Evolutionary conservation across 2,113 vertebrate genomes (phyloP).

Genomic region (Ascaphus truei): DNA sequence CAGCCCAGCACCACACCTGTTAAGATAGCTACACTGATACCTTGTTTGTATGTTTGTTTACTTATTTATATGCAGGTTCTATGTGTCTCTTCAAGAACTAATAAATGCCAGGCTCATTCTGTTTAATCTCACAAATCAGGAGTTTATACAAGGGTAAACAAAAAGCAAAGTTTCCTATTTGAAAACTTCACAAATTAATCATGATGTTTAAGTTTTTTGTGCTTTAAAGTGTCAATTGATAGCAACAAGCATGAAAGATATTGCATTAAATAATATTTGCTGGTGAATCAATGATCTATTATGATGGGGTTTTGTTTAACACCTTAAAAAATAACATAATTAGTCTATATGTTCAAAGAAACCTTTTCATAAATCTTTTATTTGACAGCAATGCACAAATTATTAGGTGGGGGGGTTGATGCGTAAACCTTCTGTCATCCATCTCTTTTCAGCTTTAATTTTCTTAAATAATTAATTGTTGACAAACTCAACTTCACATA

Average conservation of each 20-base stretch:
- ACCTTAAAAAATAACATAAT: not conserved
- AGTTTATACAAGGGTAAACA: too few relatives aligned
- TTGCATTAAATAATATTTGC: constrained; percentile 2
- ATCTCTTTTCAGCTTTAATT: not conserved
- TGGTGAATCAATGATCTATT: constrained; percentile 4
- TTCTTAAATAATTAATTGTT: not conserved
- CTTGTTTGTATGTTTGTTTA: too few relatives aligned
- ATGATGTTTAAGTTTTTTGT: not conserved
- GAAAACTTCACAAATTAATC: too few relatives aligned
- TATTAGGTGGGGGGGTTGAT: too few relatives aligned
- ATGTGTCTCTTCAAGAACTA: too few relatives aligned
- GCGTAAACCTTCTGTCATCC: too few relatives aligned
- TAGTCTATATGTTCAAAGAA: not conserved
- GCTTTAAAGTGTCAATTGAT: not conserved
- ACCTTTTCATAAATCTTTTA: not conserved
- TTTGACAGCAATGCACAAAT: not conserved
- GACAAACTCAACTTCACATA: not conserved
- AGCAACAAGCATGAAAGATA: not conserved
- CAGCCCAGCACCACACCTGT: too few relatives aligned
- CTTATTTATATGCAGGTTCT: too few relatives aligned
- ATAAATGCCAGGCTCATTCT: too few relatives aligned
- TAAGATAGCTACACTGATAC: too few relatives aligned
- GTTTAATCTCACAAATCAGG: too few relatives aligned
- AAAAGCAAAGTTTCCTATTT: too few relatives aligned
- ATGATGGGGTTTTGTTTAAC: not conserved